These are phyloP conservation scores for Argya squamiceps DNA, from an alignment of 2,797 vertebrate species.

Conservation along the genomic window DNA sequence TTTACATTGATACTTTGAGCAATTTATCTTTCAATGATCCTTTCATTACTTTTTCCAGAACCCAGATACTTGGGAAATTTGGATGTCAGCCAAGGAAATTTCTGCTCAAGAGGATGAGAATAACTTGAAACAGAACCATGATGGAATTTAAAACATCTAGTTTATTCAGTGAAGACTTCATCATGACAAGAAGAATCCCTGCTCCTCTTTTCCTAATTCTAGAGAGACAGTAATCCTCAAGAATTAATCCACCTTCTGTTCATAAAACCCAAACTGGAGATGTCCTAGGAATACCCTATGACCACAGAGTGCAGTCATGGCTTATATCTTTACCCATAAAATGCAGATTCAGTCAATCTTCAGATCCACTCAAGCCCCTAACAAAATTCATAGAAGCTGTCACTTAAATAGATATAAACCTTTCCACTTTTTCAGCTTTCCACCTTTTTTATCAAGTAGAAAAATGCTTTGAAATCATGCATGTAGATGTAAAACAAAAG, in stretches of 20 bases:
- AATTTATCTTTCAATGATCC: not conserved
- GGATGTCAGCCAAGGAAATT: not conserved
- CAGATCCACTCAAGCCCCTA: not conserved
- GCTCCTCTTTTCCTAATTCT: not conserved
- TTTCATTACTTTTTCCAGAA: not conserved
- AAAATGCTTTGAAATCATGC: not conserved
- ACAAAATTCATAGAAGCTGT: not conserved
- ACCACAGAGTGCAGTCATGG: not conserved
- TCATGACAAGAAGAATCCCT: not conserved
- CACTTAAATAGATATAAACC: not conserved
- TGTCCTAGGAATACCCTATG: not conserved
- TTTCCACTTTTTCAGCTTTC: not conserved
- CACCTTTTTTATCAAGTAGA: not conserved
- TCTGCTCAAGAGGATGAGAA: not conserved
- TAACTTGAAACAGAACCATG: not conserved
- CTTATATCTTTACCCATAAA: not conserved
- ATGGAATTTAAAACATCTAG: not conserved
- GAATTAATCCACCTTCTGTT: not conserved
- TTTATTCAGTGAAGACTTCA: not conserved
- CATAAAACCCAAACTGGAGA: not conserved
- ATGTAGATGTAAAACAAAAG: not conserved
- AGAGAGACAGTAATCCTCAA: not conserved
- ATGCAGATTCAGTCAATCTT: not conserved
- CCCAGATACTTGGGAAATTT: not conserved
- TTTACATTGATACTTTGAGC: not conserved